Conservation (phyloP, 2,888 invertebrate species). For the Lycophotia porphyrea region DNA sequence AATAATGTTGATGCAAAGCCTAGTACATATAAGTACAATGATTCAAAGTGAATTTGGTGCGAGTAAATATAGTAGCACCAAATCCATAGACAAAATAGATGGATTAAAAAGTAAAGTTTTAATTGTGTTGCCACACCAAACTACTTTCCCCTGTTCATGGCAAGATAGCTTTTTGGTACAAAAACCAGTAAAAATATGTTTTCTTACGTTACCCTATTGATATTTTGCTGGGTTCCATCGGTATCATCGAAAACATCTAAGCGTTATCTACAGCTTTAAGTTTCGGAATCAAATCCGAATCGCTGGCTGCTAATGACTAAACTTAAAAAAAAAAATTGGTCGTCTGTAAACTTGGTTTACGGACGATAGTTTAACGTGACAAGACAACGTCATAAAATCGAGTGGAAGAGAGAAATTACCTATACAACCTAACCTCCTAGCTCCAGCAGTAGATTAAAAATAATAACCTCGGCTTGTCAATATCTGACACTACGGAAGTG, state of each 20-base stretch:
- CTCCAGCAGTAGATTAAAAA: no score
- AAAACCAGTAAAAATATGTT: background rate
- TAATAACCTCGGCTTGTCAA: no score
- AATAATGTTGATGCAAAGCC: background rate
- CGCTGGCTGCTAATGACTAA: background rate
- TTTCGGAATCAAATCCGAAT: background rate
- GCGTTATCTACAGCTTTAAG: background rate
- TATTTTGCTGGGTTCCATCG: background rate
- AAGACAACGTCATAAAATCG: no score
- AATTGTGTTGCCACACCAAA: conserved; percentile 36
- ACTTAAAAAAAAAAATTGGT: background rate
- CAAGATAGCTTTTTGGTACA: background rate
- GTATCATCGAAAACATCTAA: background rate
- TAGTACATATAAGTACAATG: background rate
- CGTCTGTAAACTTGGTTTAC: no score
- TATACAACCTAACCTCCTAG: no score
- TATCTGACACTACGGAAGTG: no score
- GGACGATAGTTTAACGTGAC: no score
- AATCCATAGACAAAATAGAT: conserved; percentile 27
- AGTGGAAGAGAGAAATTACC: no score
- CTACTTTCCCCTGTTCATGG: background rate
- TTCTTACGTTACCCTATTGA: background rate
- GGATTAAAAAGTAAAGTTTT: conserved; percentile 4
- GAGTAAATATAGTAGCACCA: background rate
- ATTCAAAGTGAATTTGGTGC: background rate